Evolutionary conservation across 2,797 vertebrate species (phyloP), one percentile per base, ranked within the genome.

Genomic region (Sphenodon punctatus): DNA sequence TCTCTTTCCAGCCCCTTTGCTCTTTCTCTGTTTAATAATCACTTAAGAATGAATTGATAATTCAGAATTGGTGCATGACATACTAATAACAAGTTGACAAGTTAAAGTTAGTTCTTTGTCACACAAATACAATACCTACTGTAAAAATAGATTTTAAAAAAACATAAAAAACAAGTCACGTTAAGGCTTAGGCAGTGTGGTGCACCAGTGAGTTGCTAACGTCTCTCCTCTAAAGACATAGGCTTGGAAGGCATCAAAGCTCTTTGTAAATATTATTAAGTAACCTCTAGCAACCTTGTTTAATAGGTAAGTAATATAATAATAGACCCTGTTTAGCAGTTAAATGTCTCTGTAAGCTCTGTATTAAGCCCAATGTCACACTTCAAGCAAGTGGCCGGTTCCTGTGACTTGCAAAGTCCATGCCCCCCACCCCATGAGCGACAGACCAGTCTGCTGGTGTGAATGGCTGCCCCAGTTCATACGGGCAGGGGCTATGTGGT

Each of bases 121-220:
- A 77, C 36, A 17, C 39, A 78, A 83, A 71, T 81, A 46, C 16
- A 79, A 71, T 20, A 56, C n/a, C 17, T 83, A 65, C 71, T 8
- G 20, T 8, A 84, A 79, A 89, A 87, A n/a, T 4, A 78, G 45
- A 59, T 45, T 84, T 70, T 81, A n/a, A n/a, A n/a, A n/a, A n/a
- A n/a, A n/a, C n/a, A n/a, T 73, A 4, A 39, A 39, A 74, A 69
- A 19, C 32, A 73, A 71, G 10, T 43, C 56, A 30, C 22, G 72
- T 77, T 66, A 42, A 89, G 46, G 55, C 5, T 49, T 68, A 63
- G 36, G 17, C 65, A 59, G 64, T 45, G 72, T n/a, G n/a, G n/a
- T n/a, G n/a, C n/a, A n/a, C n/a, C 32, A 86, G 32, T 39, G 36
- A 46, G 61, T 43, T 66, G 81, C 30, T 34, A 81, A 65, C 41